These are phyloP conservation scores for Augochlorella aurata DNA, from an alignment of 2,888 invertebrate species.

Conservation along the genomic window DNA sequence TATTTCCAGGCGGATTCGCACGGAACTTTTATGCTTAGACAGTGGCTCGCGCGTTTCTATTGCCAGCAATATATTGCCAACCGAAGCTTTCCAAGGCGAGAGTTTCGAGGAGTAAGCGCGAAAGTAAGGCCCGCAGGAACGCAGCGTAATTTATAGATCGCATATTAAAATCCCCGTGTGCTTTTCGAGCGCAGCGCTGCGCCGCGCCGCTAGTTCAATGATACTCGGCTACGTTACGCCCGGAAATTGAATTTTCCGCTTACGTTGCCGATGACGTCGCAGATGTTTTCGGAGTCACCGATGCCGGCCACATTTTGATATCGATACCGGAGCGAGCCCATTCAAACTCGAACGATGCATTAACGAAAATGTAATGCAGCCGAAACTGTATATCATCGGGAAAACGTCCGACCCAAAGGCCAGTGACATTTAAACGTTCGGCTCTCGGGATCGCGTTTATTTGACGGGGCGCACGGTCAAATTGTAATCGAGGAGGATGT, in stretches of 20 bases:
- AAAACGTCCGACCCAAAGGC: neutral
- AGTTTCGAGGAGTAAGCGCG: slow-evolving; percentile 8
- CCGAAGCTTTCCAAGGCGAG: neutral
- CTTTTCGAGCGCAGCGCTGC: neutral
- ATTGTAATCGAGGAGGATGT: neutral
- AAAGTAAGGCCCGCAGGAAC: slow-evolving; percentile 5
- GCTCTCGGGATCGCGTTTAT: neutral
- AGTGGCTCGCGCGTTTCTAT: neutral
- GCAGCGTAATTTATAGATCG: slow-evolving; percentile 17
- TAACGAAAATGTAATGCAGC: neutral
- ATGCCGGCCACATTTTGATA: neutral
- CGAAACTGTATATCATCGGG: neutral
- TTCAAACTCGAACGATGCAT: neutral
- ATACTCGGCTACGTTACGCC: slow-evolving; percentile 2
- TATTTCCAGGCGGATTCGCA: neutral
- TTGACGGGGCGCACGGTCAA: neutral
- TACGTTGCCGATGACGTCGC: slow-evolving; percentile 3
- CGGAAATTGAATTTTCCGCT: slow-evolving; percentile 39
- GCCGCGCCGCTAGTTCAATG: neutral
- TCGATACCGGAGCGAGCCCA: neutral
- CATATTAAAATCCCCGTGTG: slow-evolving; percentile 11
- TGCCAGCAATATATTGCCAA: neutral
- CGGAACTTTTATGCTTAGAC: neutral
- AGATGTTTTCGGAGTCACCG: slow-evolving; percentile 16
- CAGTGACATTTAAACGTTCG: neutral